Percentiles rank a stretch among this genome's conserved stretches.
These are phyloP conservation scores for Drosophila eohydei DNA, from an alignment of 2,888 invertebrate genomes.

Conservation along the genomic window DNA sequence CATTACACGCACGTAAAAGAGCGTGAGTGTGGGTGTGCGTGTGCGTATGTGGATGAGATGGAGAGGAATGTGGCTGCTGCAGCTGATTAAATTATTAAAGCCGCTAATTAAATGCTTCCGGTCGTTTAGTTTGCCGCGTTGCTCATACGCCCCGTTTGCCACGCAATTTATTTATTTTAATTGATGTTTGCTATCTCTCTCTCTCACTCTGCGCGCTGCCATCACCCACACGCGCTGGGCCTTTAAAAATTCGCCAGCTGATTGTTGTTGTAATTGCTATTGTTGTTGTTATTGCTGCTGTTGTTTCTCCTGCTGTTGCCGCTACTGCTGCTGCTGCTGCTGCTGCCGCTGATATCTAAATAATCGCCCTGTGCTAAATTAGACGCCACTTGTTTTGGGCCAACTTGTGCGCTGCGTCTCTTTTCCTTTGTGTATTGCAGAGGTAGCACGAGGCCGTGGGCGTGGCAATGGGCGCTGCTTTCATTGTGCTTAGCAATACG, in stretches of 20 bases:
- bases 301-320: slow-evolving; percentile 34
- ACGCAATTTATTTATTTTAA: slow-evolving; percentile 80
- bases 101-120: slow-evolving; percentile 79
- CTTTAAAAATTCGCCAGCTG: slow-evolving; percentile 45
- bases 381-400: slow-evolving; percentile 63
- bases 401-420: slow-evolving; percentile 20
- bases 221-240: slow-evolving; percentile 1
- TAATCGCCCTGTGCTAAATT: slow-evolving; percentile 73
- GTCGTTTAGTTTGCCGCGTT: slow-evolving; percentile 70
- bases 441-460: not conserved
- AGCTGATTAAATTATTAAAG: slow-evolving; percentile 77
- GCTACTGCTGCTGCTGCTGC: not conserved
- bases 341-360: slow-evolving; percentile 59
- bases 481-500: slow-evolving; percentile 40
- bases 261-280: slow-evolving; percentile 44
- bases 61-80: slow-evolving; percentile 8
- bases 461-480: slow-evolving; percentile 1
- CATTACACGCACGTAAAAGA: slow-evolving; percentile 21
- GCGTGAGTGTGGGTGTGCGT: not conserved
- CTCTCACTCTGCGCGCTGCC: not conserved
- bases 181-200: slow-evolving; percentile 56
- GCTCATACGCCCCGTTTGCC: slow-evolving; percentile 67
- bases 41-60: not conserved
- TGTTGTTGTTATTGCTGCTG: slow-evolving; percentile 49
- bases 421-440: slow-evolving; percentile 16